phyloP scores from a whole-genome alignment of 1,140 invertebrate species.

The Drosophila kohkoa region DNA sequence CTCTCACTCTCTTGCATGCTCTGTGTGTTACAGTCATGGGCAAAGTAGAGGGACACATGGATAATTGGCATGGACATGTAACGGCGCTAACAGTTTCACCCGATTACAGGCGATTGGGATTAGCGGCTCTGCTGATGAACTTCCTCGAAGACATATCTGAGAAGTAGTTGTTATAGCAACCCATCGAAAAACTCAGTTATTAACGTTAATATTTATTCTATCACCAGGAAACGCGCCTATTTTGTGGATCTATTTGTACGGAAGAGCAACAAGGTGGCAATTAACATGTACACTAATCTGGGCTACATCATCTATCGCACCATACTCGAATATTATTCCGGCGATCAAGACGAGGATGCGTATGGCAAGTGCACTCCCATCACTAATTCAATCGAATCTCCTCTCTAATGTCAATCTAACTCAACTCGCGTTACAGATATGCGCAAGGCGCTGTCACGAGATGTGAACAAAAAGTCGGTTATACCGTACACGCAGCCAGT shows the following conservation, averaged over 20 bases:
- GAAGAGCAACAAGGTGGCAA: slow-evolving; percentile 98
- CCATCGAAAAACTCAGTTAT: too few species aligned
- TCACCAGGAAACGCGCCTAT: slow-evolving; percentile 94
- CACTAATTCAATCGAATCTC: not conserved
- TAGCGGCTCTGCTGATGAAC: slow-evolving; percentile 98
- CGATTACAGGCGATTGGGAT: slow-evolving; percentile 94
- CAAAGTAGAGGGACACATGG: slow-evolving; percentile 97
- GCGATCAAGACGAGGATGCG: slow-evolving; percentile 98
- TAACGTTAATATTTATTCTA: not conserved
- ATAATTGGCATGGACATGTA: slow-evolving; percentile 99
- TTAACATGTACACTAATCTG: slow-evolving; percentile 98
- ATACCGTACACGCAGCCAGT: slow-evolving; percentile 97
- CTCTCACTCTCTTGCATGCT: too few species aligned
- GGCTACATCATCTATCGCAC: slow-evolving; percentile 99
- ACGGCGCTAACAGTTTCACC: slow-evolving; percentile 98
- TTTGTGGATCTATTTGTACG: slow-evolving; percentile 99
- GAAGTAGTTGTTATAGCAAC: slow-evolving; percentile 87
- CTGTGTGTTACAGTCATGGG: slow-evolving; percentile 94
- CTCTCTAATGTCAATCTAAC: not conserved
- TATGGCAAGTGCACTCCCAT: slow-evolving; percentile 89
- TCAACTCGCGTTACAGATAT: slow-evolving; percentile 90
- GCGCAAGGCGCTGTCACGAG: slow-evolving; percentile 98
- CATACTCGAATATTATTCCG: slow-evolving; percentile 98
- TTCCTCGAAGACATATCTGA: slow-evolving; percentile 98
- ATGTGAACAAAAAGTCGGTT: slow-evolving; percentile 96